Percentiles rank a stretch among this genome's conserved stretches.
These are phyloP conservation scores for Cheilosia vulpina DNA, from an alignment of 2,888 invertebrate genomes.

Conservation along the genomic window DNA sequence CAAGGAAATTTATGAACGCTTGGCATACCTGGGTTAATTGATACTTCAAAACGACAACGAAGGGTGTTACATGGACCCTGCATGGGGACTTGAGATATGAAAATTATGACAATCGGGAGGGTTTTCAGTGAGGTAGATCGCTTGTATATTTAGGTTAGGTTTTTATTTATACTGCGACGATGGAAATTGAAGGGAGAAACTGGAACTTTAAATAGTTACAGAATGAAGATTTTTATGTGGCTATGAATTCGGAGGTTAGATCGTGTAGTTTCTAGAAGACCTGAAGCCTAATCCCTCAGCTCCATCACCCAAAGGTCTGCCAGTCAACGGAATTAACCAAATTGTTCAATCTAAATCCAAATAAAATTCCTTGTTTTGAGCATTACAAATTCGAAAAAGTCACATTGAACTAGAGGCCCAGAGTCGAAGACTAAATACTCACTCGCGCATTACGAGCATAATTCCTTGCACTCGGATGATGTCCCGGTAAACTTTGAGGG, in stretches of 20 bases:
- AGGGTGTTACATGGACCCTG: background rate
- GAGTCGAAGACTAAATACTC: too few relatives aligned
- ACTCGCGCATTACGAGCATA: too few relatives aligned
- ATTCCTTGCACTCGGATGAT: too few relatives aligned
- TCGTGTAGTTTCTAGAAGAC: too few relatives aligned
- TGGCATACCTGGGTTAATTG: slow-evolving; percentile 67
- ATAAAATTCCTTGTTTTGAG: too few relatives aligned
- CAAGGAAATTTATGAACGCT: slow-evolving; percentile 56
- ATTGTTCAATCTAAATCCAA: too few relatives aligned
- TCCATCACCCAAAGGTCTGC: too few relatives aligned
- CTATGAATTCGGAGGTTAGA: background rate
- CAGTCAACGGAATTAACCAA: too few relatives aligned
- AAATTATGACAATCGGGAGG: slow-evolving; percentile 1
- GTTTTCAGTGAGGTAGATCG: slow-evolving; percentile 15
- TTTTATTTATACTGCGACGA: background rate
- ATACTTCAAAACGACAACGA: slow-evolving; percentile 50
- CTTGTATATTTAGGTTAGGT: background rate
- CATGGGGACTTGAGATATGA: slow-evolving; percentile 3
- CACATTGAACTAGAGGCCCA: too few relatives aligned
- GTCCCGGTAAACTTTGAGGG: too few relatives aligned
- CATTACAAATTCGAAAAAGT: too few relatives aligned
- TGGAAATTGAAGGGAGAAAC: background rate
- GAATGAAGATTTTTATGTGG: background rate
- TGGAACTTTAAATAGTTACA: background rate
- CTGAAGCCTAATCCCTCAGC: too few relatives aligned